A percentile compares a stretch with the other conserved stretches of the same genome.
These are phyloP conservation scores for Equus przewalskii DNA, from an alignment of 2,113 vertebrate species.

Conservation along the genomic window DNA sequence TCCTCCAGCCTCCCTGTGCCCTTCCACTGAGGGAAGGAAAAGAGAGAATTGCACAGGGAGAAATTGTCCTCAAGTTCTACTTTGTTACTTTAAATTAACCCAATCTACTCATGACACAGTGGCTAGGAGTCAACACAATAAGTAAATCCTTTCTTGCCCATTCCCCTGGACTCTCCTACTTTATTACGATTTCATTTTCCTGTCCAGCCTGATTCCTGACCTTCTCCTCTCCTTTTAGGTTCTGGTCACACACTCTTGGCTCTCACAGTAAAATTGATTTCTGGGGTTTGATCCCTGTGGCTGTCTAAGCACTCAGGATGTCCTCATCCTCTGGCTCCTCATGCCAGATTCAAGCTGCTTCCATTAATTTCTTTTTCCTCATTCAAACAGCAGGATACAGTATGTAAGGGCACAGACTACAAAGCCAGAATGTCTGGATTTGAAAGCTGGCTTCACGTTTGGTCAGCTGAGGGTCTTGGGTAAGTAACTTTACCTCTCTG, in stretches of 20 bases:
- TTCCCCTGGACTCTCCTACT: not conserved
- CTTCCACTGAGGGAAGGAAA: not conserved
- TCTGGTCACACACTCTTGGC: not conserved
- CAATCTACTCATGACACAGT: no score
- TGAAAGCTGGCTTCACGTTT: not conserved
- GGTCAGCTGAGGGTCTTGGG: not conserved
- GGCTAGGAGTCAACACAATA: not conserved
- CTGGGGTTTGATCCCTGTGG: not conserved
- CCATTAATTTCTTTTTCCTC: not conserved
- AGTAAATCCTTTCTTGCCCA: not conserved
- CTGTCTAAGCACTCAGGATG: not conserved
- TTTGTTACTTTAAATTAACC: not conserved
- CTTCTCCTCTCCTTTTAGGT: not conserved
- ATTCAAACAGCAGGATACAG: not conserved
- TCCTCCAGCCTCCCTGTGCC: not conserved
- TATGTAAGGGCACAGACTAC: not conserved
- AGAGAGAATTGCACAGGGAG: not conserved
- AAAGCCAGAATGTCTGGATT: not conserved
- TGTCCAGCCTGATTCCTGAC: not conserved
- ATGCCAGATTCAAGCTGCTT: not conserved
- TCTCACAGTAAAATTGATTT: constrained; percentile 47
- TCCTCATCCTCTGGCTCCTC: not conserved
- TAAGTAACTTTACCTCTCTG: not conserved
- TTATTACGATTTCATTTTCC: not conserved
- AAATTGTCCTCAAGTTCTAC: not conserved